Conservation (phyloP, 2,888 invertebrate genomes). For the Pyrochroa serraticornis region DNA sequence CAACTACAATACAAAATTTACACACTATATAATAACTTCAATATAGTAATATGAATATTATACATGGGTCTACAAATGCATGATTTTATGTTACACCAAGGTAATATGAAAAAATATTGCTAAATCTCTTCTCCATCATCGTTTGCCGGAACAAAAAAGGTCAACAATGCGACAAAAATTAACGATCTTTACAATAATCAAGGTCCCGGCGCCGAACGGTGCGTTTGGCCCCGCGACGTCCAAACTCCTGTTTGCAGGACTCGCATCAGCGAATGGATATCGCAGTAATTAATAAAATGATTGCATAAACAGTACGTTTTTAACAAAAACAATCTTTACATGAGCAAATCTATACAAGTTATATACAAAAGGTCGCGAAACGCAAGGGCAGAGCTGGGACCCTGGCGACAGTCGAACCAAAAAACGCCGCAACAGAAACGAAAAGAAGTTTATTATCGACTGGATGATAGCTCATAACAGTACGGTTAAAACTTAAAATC, state of each 20-base stretch:
- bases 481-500: constrained; percentile 41
- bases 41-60: constrained; percentile 61
- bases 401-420: constrained; percentile 45
- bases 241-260: constrained; percentile 6
- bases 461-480: constrained; percentile 36
- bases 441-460: constrained; percentile 44
- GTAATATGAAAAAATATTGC: constrained; percentile 62
- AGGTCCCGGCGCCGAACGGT: constrained; percentile 22
- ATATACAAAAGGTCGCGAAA: constrained; percentile 52
- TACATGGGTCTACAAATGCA: constrained; percentile 59
- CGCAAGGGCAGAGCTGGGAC: constrained; percentile 39
- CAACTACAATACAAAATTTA: constrained; percentile 79
- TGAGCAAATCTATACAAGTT: constrained; percentile 58
- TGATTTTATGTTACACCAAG: constrained; percentile 57
- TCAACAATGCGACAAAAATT: constrained; percentile 52
- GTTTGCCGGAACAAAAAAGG: constrained; percentile 54
- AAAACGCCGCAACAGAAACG: constrained; percentile 41
- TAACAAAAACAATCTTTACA: constrained; percentile 59
- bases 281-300: constrained; percentile 36
- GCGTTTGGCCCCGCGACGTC: no score
- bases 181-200: constrained; percentile 39
- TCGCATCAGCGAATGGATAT: constrained; percentile 26
- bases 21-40: constrained; percentile 70
- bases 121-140: constrained; percentile 57
- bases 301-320: constrained; percentile 51